A percentile compares a stretch with the other conserved stretches of the same genome.
Evolutionary conservation across 2,797 vertebrate genomes (phyloP).

Genomic region (Botia almorhae): DNA sequence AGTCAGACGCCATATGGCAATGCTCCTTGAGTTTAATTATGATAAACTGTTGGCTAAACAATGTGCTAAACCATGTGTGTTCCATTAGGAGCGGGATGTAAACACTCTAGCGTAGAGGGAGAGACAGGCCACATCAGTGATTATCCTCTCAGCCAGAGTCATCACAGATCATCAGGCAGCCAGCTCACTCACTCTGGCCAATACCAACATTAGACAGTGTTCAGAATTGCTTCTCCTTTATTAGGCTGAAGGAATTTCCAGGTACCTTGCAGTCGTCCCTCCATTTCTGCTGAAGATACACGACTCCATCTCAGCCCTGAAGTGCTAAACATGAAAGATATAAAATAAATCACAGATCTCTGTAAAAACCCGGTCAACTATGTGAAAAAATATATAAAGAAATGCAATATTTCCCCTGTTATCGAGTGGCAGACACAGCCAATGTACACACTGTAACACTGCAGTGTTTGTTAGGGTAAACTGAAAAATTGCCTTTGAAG

Average conservation of each 20-base stretch:
- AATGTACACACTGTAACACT: too few relatives aligned
- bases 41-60: slow-evolving; percentile 59
- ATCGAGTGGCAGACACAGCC: neutral
- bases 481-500: too few relatives aligned
- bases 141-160: slow-evolving; percentile 69
- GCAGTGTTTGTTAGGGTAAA: too few relatives aligned
- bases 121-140: slow-evolving; percentile 49
- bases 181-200: slow-evolving; percentile 65
- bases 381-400: neutral
- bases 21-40: slow-evolving; percentile 38
- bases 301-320: neutral
- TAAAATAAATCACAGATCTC: neutral
- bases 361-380: neutral
- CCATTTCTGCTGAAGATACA: slow-evolving; percentile 12
- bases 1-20: slow-evolving; percentile 34
- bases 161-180: slow-evolving; percentile 62
- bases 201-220: slow-evolving; percentile 61
- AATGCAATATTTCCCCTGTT: neutral
- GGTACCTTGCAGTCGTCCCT: neutral
- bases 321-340: slow-evolving; percentile 1
- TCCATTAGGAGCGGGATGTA: slow-evolving; percentile 45
- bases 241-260: neutral
- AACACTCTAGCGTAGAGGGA: slow-evolving; percentile 34
- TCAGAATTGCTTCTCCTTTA: slow-evolving; percentile 64
- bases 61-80: slow-evolving; percentile 50